Evolutionary conservation across 2,888 invertebrate species (phyloP).

Genomic region (Lycocerus yunnanus): DNA sequence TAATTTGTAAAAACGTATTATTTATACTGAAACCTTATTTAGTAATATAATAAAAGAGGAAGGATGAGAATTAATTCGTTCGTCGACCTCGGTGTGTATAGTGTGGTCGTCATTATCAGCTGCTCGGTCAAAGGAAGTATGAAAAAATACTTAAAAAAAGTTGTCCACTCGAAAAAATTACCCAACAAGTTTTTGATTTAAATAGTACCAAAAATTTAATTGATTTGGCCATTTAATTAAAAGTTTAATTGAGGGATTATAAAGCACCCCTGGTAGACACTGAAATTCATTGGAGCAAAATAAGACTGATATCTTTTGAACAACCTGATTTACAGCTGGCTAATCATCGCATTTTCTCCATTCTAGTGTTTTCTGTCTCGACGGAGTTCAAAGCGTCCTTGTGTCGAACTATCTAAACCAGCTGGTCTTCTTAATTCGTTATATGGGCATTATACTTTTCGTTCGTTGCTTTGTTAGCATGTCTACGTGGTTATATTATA

Average conservation of each 20-base stretch:
- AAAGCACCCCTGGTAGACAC: not conserved
- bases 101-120: not conserved
- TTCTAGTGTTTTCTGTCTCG: constrained; percentile 37
- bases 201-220: too few relatives aligned
- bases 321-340: constrained; percentile 42
- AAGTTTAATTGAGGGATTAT: not conserved
- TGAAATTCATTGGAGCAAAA: not conserved
- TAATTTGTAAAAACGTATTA: not conserved
- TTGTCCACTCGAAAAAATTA: not conserved
- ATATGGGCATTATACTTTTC: constrained; percentile 13
- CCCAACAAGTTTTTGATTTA: not conserved
- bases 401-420: constrained; percentile 18
- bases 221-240: too few relatives aligned
- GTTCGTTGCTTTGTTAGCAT: not conserved
- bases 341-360: constrained; percentile 34
- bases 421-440: constrained; percentile 24
- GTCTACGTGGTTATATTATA: not conserved
- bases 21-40: not conserved
- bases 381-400: constrained; percentile 19
- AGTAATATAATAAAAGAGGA: not conserved
- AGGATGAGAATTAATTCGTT: not conserved
- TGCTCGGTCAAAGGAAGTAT: not conserved
- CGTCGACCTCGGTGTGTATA: not conserved
- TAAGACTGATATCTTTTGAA: constrained; percentile 5
- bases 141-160: not conserved